Evolutionary conservation across 2,888 invertebrate genomes (phyloP).

Genomic region (Hydroisotoma schaefferi): DNA sequence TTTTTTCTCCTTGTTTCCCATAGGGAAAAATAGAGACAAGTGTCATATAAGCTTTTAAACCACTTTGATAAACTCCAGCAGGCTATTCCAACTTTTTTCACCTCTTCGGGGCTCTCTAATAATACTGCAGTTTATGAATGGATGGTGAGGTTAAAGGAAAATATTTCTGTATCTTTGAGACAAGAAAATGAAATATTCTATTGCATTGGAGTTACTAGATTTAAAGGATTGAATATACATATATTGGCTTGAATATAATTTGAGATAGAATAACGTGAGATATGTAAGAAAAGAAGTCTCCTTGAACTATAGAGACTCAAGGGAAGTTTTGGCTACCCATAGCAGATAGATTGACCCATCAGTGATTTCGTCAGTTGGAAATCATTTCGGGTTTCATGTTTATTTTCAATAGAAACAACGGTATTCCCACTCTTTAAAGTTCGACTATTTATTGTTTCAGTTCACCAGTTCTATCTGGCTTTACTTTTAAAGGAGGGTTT

Average conservation of each 20-base stretch:
- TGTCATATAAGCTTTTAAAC: slow-evolving; percentile 9
- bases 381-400: slow-evolving; percentile 15
- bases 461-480: no score
- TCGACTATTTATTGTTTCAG: slow-evolving; percentile 5
- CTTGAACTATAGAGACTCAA: not conserved
- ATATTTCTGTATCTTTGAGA: no score
- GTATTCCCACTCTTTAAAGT: slow-evolving; percentile 4
- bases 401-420: slow-evolving; percentile 3
- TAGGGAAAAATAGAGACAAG: not conserved
- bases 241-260: no score
- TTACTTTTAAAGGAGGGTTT: no score
- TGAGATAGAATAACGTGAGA: no score
- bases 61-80: slow-evolving; percentile 36
- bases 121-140: no score
- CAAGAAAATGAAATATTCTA: no score
- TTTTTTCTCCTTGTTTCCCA: slow-evolving; percentile 1
- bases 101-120: no score
- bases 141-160: no score
- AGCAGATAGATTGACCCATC: slow-evolving; percentile 29
- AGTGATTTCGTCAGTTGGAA: slow-evolving; percentile 31
- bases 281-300: not conserved
- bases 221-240: no score
- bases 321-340: not conserved
- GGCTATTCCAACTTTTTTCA: slow-evolving; percentile 12
- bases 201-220: no score